phyloP scores from a whole-genome alignment of 2,113 vertebrate genomes.

The Cygnus atratus region DNA sequence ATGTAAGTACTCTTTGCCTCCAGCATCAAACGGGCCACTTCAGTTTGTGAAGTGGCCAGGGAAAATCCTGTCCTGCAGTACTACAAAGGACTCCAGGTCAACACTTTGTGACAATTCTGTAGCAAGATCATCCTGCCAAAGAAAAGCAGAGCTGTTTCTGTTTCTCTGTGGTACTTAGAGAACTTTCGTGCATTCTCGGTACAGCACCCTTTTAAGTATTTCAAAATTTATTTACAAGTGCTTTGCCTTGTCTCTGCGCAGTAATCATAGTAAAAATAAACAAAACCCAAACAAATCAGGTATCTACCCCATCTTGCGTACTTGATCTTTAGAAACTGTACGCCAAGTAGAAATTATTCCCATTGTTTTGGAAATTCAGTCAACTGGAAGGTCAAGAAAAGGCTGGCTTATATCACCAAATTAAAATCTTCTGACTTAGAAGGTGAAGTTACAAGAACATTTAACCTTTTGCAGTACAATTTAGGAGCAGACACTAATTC shows the following conservation, averaged over 20 bases:
- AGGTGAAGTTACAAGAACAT: not conserved
- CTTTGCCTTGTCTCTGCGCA: not conserved
- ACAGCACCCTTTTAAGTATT: not conserved
- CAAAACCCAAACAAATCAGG: not conserved
- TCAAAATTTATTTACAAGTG: not conserved
- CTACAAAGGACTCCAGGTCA: not conserved
- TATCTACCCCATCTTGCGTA: not conserved
- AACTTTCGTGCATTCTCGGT: not conserved
- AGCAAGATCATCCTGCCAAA: not conserved
- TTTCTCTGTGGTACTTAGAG: not conserved
- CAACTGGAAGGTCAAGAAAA: not conserved
- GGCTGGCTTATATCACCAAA: not conserved
- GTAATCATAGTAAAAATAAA: not conserved
- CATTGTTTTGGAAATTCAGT: not conserved
- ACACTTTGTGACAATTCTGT: not conserved
- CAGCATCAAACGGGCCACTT: rapidly evolving
- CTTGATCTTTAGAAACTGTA: not conserved
- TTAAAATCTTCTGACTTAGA: not conserved
- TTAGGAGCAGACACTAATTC: not conserved
- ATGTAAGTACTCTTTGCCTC: not conserved
- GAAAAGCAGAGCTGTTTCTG: not conserved
- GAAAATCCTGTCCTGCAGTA: not conserved
- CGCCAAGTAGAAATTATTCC: not conserved
- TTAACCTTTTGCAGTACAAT: not conserved
- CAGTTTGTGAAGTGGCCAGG: rapidly evolving